Base-by-base conservation (phyloP, 2,113 vertebrate species). In the Tragelaphus strepsiceros region DNA sequence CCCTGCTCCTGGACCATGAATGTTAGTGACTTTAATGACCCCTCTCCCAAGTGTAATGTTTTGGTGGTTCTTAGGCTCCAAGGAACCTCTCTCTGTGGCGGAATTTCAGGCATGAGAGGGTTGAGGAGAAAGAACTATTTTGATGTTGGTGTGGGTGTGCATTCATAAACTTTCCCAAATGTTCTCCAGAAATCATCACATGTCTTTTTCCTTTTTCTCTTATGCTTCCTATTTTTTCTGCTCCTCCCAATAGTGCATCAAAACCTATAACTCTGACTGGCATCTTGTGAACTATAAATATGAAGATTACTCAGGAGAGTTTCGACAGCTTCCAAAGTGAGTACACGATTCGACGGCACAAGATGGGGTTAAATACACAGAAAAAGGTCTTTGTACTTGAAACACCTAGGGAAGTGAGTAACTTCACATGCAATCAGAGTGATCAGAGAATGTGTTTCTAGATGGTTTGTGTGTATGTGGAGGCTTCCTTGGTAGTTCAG, bases 241-340 rank as follows among this genome's bases (percentile, higher is more conserved):
- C 10, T 21, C 12, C 19, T 9, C 12, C 97, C 96, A 95, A 98
- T 98, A 99, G 99, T 99, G 99, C 98, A 99, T 99, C 98, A 99
- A 99, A 99, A 99, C 99, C 53, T 99, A 99, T 97, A 99, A 99
- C 97, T 99, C 99, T 8, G 99, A 99, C 98, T 99, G 99, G 99
- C 99, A 99, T 77, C 98, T 99, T 49, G 99, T 99, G 98, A 99
- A 99, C 97, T 99, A 99, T 98, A 99, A 99, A 98, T 99, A 99
- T 98, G 99, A 99, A 98, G 99, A 99, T 98, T 99, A 99, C 98
- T 99, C 99, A 32, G 99, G 99, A 98, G 99, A 99, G 97, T 99
- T 99, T 98, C 99, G 99, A 64, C 99, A 99, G 97, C 99, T 99
- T 99, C 99, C 99, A 87, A 99, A 99, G 99, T 99, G 98, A 99